Evolutionary conservation across 1,140 invertebrate genomes (phyloP).

Genomic region (Melipona quadrifasciata): DNA sequence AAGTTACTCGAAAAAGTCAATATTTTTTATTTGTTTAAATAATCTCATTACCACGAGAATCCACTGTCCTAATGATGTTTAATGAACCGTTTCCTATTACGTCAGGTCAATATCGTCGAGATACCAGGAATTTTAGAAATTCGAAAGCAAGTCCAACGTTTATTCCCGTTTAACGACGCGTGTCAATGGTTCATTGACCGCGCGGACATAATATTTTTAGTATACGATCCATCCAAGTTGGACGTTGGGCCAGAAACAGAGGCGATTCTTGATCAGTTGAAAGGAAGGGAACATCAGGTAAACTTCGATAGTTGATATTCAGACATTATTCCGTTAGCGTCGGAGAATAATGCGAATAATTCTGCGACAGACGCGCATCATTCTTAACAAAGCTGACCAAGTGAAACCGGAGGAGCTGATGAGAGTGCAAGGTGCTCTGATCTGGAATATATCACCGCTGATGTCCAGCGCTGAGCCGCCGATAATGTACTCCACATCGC

Average conservation of each 20-base stretch:
- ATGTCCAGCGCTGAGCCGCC: slow-evolving; percentile 97
- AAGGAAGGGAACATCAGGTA: slow-evolving; percentile 95
- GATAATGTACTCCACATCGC: slow-evolving; percentile 95
- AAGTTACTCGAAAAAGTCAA: slow-evolving; percentile 94
- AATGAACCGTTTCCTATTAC: background rate
- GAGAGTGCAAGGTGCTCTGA: slow-evolving; percentile 95
- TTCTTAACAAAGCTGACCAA: slow-evolving; percentile 97
- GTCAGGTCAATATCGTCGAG: slow-evolving; percentile 96
- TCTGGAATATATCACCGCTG: slow-evolving; percentile 97
- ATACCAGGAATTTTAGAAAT: slow-evolving; percentile 98
- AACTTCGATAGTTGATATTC: background rate
- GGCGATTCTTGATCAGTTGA: slow-evolving; percentile 95
- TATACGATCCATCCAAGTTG: slow-evolving; percentile 97
- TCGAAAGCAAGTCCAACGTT: slow-evolving; percentile 94
- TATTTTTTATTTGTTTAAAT: background rate
- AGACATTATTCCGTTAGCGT: too few relatives aligned
- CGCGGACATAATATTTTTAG: slow-evolving; percentile 96
- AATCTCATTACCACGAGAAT: background rate
- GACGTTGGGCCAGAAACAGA: slow-evolving; percentile 97
- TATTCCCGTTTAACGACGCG: slow-evolving; percentile 97
- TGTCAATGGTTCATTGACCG: slow-evolving; percentile 98
- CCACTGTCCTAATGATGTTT: too few relatives aligned
- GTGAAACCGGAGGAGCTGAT: slow-evolving; percentile 96
- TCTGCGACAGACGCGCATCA: slow-evolving; percentile 88
- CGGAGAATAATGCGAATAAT: background rate